Percentiles rank a stretch among this genome's conserved stretches.
phyloP scores from a whole-genome alignment of 1,140 invertebrate genomes.

The Drosophila teissieri region DNA sequence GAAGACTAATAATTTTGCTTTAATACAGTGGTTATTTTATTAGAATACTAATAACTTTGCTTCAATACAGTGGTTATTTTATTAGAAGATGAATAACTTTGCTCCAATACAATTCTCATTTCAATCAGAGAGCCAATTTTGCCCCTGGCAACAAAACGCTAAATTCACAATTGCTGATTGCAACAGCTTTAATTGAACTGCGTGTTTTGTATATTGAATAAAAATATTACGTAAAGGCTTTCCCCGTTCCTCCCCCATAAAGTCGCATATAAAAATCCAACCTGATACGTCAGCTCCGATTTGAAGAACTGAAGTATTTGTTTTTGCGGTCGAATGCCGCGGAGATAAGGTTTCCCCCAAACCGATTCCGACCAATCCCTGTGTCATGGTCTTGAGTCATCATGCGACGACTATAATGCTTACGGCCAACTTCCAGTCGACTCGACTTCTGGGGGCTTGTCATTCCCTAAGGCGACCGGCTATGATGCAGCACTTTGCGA shows the following conservation, averaged over 20 bases:
- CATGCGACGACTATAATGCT: conserved; percentile 24
- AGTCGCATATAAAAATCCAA: conserved; percentile 1
- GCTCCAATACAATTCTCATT: no score
- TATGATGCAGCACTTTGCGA: conserved; percentile 61
- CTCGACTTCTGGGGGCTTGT: conserved; percentile 65
- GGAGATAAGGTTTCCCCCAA: conserved; percentile 20
- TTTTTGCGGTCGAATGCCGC: conserved; percentile 21
- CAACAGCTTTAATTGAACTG: neutral
- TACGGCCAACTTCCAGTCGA: conserved; percentile 28
- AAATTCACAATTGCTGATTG: neutral
- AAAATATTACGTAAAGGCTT: neutral
- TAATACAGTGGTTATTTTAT: no score
- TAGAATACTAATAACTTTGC: no score
- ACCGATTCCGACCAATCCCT: conserved; percentile 13
- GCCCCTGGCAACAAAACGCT: neutral
- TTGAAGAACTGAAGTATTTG: neutral
- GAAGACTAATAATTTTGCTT: no score
- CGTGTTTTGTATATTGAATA: neutral
- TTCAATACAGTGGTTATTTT: no score
- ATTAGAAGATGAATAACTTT: no score
- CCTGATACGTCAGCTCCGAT: conserved; percentile 9
- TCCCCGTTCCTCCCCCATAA: neutral
- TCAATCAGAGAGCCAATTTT: no score
- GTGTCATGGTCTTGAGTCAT: conserved; percentile 44
- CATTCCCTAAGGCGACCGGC: conserved; percentile 31